A percentile compares a stretch with the other conserved stretches of the same genome.
phyloP scores from a whole-genome alignment of 2,797 vertebrate species.

The Pampus argenteus region DNA sequence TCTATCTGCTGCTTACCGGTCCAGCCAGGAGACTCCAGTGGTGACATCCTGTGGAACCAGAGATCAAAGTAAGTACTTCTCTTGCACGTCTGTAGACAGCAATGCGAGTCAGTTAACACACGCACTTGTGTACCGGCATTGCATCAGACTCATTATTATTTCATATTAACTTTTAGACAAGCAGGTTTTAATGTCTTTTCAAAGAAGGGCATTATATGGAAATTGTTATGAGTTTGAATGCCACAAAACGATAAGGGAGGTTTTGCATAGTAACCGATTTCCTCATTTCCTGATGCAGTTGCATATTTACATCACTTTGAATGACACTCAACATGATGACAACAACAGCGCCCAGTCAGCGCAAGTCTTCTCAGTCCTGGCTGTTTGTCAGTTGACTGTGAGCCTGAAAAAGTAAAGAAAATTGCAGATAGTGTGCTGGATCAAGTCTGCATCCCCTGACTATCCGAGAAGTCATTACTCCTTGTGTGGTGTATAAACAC shows the following conservation, averaged over 20 bases:
- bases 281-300: conserved; percentile 46
- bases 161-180: conserved; percentile 13
- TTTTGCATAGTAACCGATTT: conserved; percentile 64
- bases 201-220: conserved; percentile 22
- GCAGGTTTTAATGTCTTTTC: not conserved
- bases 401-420: conserved; percentile 50
- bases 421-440: conserved; percentile 27
- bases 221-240: conserved; percentile 33
- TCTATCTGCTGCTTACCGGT: conserved; percentile 45
- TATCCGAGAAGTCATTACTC: conserved; percentile 76
- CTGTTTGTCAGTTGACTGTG: not conserved
- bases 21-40: conserved; percentile 75
- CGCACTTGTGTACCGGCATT: not conserved
- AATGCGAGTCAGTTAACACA: not conserved
- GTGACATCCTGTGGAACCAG: conserved; percentile 76
- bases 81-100: conserved; percentile 15
- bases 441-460: conserved; percentile 58
- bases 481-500: conserved; percentile 85
- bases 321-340: conserved; percentile 24
- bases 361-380: not conserved
- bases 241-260: conserved; percentile 36
- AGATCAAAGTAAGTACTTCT: conserved; percentile 77
- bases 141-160: not conserved
- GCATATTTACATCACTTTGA: conserved; percentile 52
- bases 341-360: not conserved